Evolutionary conservation across 1,140 invertebrate genomes (phyloP).

Genomic region (Caenorhabditis latens): DNA sequence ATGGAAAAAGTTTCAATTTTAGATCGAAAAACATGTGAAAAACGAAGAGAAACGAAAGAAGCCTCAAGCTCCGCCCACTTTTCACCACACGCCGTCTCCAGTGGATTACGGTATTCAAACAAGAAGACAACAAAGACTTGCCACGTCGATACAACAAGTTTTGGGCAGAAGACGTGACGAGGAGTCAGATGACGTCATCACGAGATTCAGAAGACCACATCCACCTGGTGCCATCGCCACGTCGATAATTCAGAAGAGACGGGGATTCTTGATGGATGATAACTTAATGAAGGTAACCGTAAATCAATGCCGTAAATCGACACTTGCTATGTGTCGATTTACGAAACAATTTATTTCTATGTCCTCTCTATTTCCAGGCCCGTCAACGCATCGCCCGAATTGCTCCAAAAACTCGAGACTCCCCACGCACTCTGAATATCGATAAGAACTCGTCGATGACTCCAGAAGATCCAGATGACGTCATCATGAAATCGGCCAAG

Average conservation of each 20-base stretch:
- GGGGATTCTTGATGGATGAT: constrained; percentile 26
- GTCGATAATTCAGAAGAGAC: neutral
- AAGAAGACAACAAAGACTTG: neutral
- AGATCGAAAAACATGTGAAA: constrained; percentile 9
- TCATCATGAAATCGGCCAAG: constrained; percentile 5
- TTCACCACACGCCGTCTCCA: too few species aligned
- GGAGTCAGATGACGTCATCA: neutral
- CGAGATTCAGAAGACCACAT: neutral
- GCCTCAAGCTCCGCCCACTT: neutral
- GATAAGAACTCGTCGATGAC: neutral
- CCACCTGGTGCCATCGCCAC: constrained; percentile 9
- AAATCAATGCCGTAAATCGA: too few species aligned
- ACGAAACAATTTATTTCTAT: neutral
- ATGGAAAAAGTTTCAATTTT: neutral
- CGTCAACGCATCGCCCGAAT: neutral
- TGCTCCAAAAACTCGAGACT: neutral
- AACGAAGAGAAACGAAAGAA: neutral
- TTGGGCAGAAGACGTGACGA: constrained; percentile 4
- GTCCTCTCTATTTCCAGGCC: neutral
- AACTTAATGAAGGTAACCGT: neutral
- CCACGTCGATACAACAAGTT: constrained; percentile 2
- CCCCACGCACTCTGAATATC: neutral
- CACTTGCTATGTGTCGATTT: neutral
- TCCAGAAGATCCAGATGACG: neutral
- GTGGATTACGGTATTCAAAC: neutral